These are phyloP conservation scores for Plusia festucae DNA, from an alignment of 2,888 invertebrate genomes.

Conservation along the genomic window DNA sequence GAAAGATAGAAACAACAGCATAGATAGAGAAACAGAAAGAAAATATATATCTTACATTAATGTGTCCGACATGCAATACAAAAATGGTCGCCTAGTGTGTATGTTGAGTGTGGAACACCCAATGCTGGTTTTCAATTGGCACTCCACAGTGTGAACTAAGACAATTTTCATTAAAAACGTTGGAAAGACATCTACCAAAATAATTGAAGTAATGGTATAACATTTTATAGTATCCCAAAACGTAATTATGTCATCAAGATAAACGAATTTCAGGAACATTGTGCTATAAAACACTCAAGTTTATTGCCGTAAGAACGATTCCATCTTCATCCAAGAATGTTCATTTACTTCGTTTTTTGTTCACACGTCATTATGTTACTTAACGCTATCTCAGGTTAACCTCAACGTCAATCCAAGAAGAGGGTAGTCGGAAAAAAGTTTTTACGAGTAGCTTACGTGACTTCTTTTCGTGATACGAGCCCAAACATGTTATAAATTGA, in stretches of 20 bases:
- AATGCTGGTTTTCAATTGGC: no score
- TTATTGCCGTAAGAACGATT: neutral
- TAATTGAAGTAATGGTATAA: no score
- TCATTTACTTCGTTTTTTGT: conserved; percentile 14
- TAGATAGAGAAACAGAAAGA: no score
- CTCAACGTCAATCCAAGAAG: conserved; percentile 26
- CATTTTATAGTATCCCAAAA: neutral
- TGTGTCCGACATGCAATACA: no score
- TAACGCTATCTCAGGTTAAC: conserved; percentile 36
- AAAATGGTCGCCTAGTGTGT: no score
- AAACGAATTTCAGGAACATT: neutral
- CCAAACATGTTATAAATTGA: conserved; percentile 56
- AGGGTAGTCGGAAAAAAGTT: conserved; percentile 49
- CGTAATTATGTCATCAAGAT: neutral
- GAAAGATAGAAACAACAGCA: no score
- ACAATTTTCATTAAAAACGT: no score
- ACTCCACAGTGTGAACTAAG: no score
- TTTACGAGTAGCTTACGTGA: conserved; percentile 57
- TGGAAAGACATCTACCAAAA: neutral
- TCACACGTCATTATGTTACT: conserved; percentile 39
- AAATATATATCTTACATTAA: no score
- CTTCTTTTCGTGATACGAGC: conserved; percentile 46
- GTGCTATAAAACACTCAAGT: neutral
- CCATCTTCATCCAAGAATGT: neutral
- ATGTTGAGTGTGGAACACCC: no score